Evolutionary conservation across 2,113 vertebrate genomes (phyloP).

Genomic region (Myiagra hebetior): DNA sequence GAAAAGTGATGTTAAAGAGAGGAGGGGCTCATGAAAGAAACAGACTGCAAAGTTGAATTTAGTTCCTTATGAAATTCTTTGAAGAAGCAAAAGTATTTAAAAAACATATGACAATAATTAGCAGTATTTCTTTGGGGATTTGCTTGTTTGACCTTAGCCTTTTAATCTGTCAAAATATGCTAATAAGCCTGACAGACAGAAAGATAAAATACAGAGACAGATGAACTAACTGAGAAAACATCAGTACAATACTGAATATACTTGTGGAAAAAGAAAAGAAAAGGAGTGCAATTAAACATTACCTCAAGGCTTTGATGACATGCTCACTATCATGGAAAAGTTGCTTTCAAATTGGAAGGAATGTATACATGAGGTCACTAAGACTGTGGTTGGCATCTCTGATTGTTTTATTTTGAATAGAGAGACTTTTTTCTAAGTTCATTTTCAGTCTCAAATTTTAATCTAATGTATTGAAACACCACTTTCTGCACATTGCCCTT

Average conservation of each 20-base stretch:
- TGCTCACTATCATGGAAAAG: neutral
- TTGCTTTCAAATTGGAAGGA: constrained; percentile 5
- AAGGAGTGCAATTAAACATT: neutral
- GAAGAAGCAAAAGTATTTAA: constrained; percentile 74
- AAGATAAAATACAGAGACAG: constrained; percentile 68
- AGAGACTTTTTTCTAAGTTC: neutral
- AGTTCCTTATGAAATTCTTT: constrained; percentile 71
- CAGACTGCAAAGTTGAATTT: constrained; percentile 65
- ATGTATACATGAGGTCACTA: neutral
- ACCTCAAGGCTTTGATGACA: constrained; percentile 28
- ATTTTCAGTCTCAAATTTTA: neutral
- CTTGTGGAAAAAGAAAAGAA: neutral
- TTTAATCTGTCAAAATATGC: constrained; percentile 79
- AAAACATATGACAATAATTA: constrained; percentile 78
- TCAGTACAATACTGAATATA: constrained; percentile 57
- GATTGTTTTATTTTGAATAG: neutral
- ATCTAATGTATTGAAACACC: neutral
- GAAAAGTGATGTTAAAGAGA: neutral
- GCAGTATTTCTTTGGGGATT: constrained; percentile 75
- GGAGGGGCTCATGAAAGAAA: constrained; percentile 43
- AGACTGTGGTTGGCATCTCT: neutral
- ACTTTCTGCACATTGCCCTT: neutral
- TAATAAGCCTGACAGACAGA: constrained; percentile 72
- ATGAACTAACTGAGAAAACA: constrained; percentile 43
- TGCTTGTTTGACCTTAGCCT: constrained; percentile 78